Evolutionary conservation across 2,888 invertebrate genomes (phyloP), one percentile per base, ranked within the genome.

Genomic region (Mycogona germanica): DNA sequence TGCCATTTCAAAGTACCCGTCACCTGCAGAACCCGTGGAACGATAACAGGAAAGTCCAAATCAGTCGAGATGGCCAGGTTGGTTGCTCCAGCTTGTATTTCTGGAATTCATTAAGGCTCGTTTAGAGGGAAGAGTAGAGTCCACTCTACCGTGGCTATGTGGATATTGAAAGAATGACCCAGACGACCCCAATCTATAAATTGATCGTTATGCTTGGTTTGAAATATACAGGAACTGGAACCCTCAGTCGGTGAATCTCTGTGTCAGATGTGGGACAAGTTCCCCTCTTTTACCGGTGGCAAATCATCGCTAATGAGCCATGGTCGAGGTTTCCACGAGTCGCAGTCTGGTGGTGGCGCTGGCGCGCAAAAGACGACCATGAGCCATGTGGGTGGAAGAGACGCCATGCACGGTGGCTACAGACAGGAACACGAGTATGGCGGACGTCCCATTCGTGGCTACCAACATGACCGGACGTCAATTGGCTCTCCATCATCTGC

Each of bases 41-140:
- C 58, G 77, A 76, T 57, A 75, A 76, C 53, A 72, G 74, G 26
- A 74, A 75, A 28, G 75, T 76, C 51, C 73, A 72, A 51, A 72
- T 73, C 49, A 74, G 77, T 14, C 70, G 77, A 5, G 80, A 80
- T 72, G 80, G 80, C 54, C 73, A 76, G 63, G 80, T 73, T 62
- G 61, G 59, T 47, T 29, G 2, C n/a, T 25, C 21, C 37, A 35
- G 7, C 19, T 25, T 6, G 12, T 45, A 9, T 44, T 50, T 44
- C 25, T 7, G 7, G 41, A 6, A 23, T 19, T n/a, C 25, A 1
- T 3, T 6, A 26, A 5, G 17, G 44, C 44, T n/a, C n/a, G 14
- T 4, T 5, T 35, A 28, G 25, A 23, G 19, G 14, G 21, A 25
- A n/a, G n/a, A n/a, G n/a, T n/a, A n/a, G n/a, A n/a, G n/a, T n/a